These are phyloP conservation scores for human (Homo sapiens) DNA, from an alignment of 2,113 vertebrate genomes.

Conservation along the genomic window GRCh38 chr12:40899001-40899500, in stretches of 20 bases:
- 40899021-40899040: neutral
- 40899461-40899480: neutral
- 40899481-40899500: neutral
- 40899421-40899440: neutral
- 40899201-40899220: conserved; percentile 24
- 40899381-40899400: neutral
- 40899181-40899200: neutral
- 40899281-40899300: conserved; percentile 3
- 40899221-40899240: conserved; percentile 39
- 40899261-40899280: neutral
- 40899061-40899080: neutral
- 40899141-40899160: neutral
- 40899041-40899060: neutral
- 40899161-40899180: neutral
- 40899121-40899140: neutral
- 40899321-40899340: neutral
- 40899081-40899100: neutral
- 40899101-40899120: neutral
- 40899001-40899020: neutral
- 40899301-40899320: neutral
- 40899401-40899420: neutral
- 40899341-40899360: neutral
- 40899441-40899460: neutral
- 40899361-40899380: neutral
- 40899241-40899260: neutral